Evolutionary conservation across 2,888 invertebrate species (phyloP), one percentile per base, ranked within the genome.

Genomic region (Spatulosminthurus flaviceps): DNA sequence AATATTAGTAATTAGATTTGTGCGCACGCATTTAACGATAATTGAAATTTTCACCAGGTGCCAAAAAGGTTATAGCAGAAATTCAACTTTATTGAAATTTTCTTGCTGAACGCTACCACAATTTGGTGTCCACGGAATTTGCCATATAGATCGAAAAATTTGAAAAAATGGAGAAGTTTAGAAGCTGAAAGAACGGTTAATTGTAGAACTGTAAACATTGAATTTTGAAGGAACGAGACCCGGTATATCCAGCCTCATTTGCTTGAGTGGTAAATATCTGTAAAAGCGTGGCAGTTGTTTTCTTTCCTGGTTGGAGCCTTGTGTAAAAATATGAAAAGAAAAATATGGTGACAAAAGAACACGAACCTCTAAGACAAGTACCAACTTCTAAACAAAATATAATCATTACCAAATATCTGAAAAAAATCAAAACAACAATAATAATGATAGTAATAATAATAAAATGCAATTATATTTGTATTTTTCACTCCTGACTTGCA

Each of bases 381-480:
- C 67, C 67, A 67, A 67, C 70, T 41, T 41, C 21, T 19, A 28
- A 69, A 29, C 29, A 29, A 69, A 42, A 51, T 22, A 72, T 72
- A 72, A 72, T 72, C 72, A 72, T 72, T 72, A 71, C 71, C 71
- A 72, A 72, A 51, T 51, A 72, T 72, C 51, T 43, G 60, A 72
- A 51, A 61, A n/a, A 19, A 67, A 67, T 24, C 5, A 67, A 67
- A n/a, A n/a, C n/a, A n/a, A 67, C 24, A 67, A 67, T 26, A 67
- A 67, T 43, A 73, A 73, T 43, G 21, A 73, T 73, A 29, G 29
- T 29, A 61, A 28, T 21, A 28, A 72, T 60, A 73, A 73, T 19
- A 73, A 73, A 73, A 73, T 73, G 73, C 73, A 73, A 73, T 73
- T 73, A 73, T 73, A 73, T 73, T 73, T 73, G 73, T 73, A 73